These are phyloP conservation scores for Ischnura elegans DNA, from an alignment of 2,888 invertebrate genomes.

Conservation along the genomic window DNA sequence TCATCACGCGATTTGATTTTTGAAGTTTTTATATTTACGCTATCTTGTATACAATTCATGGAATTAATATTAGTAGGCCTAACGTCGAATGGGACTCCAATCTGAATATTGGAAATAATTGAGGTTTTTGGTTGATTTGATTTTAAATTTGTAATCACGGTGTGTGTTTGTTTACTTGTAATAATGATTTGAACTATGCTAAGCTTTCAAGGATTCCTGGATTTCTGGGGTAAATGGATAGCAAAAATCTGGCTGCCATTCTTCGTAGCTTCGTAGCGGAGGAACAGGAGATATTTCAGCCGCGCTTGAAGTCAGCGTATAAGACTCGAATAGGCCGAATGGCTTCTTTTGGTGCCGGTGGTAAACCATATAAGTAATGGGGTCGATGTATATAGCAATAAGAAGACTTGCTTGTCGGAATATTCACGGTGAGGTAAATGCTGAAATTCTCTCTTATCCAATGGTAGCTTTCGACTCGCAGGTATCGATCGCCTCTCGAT, in stretches of 20 bases:
- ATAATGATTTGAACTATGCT: too few relatives aligned
- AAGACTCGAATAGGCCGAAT: constrained; percentile 36
- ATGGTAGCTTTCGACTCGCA: constrained; percentile 46
- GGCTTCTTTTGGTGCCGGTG: constrained; percentile 40
- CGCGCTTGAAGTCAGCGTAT: constrained; percentile 16
- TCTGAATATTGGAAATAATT: too few relatives aligned
- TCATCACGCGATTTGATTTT: too few relatives aligned
- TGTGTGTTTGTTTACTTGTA: too few relatives aligned
- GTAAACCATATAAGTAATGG: constrained; percentile 63
- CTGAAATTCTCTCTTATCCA: constrained; percentile 12
- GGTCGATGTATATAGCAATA: constrained; percentile 63
- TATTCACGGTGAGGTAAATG: neutral
- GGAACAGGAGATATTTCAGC: neutral
- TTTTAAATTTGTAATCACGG: too few relatives aligned
- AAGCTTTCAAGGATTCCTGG: too few relatives aligned
- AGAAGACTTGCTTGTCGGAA: constrained; percentile 54
- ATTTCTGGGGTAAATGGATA: neutral
- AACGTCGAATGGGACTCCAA: too few relatives aligned
- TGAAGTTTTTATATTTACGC: too few relatives aligned
- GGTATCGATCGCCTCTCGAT: constrained; percentile 12
- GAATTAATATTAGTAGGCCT: too few relatives aligned
- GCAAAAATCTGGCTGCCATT: neutral
- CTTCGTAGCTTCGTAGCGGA: neutral
- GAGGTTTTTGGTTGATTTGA: too few relatives aligned
- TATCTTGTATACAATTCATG: too few relatives aligned